Base-by-base conservation (phyloP, 2,888 invertebrate genomes). In the Orthosia incerta region DNA sequence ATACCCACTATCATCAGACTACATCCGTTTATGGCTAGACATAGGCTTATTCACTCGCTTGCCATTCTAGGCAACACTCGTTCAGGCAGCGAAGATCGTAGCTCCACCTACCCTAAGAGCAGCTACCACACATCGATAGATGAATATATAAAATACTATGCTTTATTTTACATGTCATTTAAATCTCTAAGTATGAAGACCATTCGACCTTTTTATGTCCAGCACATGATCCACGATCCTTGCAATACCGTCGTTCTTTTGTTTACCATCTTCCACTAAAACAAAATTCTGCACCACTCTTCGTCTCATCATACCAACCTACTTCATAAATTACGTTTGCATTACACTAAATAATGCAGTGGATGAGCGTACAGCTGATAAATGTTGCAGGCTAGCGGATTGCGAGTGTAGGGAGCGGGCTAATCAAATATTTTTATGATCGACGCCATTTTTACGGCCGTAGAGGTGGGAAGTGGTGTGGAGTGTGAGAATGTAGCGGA, bases 361-460 rank as follows among this genome's bases (percentile, higher is more conserved):
- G 60, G 75, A 82, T 78, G 80, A 74, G 77, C 84, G 85, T 85
- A 80, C 74, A 85, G 81, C 92, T 94, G 89, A 95, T 96, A 94
- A 95, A 95, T 94, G 90, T 95, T 95, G 93, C 93, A 95, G 89
- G 88, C 87, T 87, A 91, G 90, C 86, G 93, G 91, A 94, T 94
- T 94, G 94, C 93, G 90, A 91, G 91, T 90, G 92, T 90, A 90
- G 91, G 88, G 91, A 90, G 91, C 88, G 90, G 91, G 90, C 94
- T 96, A 95, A 96, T 96, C 96, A 96, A 96, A 95, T 95, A 96
- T 95, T 96, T 96, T 96, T 96, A 96, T 95, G 96, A 95, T 95
- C 95, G 93, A 94, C 95, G 93, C 91, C 92, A 92, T 94, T 95
- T 75, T 95, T 95, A 95, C 93, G 94, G 93, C 89, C 89, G 87